These are phyloP conservation scores for Thecocarcelia acutangulata DNA, from an alignment of 2,888 invertebrate species.

Conservation along the genomic window DNA sequence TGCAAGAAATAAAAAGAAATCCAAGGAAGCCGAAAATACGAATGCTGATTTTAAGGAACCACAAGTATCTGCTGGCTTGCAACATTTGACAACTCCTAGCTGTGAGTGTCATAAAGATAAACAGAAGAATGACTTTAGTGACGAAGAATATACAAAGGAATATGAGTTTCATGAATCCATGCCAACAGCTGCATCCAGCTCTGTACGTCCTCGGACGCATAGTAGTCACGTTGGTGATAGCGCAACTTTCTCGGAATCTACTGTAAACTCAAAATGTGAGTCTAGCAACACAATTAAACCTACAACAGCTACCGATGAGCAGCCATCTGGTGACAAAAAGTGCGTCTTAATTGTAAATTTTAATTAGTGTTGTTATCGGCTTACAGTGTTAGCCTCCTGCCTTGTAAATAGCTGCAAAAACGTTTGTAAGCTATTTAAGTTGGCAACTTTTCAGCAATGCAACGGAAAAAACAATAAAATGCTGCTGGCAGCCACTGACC, in stretches of 20 bases:
- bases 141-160: not conserved
- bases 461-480: too few species aligned
- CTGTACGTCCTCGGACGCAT: too few species aligned
- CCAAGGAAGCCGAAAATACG: not conserved
- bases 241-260: slow-evolving; percentile 14
- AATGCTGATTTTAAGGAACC: slow-evolving; percentile 26
- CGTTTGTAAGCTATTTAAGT: too few species aligned
- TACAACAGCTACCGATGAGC: not conserved
- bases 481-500: too few species aligned
- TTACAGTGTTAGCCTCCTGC: too few species aligned
- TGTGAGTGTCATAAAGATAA: slow-evolving; percentile 14
- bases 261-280: slow-evolving; percentile 48
- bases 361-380: too few species aligned
- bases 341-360: not conserved
- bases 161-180: not conserved
- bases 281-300: not conserved
- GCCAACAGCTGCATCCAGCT: not conserved
- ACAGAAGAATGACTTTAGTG: too few species aligned
- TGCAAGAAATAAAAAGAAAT: slow-evolving; percentile 40
- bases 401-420: too few species aligned
- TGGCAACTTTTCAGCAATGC: too few species aligned
- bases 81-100: slow-evolving; percentile 67
- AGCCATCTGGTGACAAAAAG: not conserved
- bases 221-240: not conserved
- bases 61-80: slow-evolving; percentile 46